Evolutionary conservation across 2,113 vertebrate species (phyloP).

Genomic region (Centropristis striata): DNA sequence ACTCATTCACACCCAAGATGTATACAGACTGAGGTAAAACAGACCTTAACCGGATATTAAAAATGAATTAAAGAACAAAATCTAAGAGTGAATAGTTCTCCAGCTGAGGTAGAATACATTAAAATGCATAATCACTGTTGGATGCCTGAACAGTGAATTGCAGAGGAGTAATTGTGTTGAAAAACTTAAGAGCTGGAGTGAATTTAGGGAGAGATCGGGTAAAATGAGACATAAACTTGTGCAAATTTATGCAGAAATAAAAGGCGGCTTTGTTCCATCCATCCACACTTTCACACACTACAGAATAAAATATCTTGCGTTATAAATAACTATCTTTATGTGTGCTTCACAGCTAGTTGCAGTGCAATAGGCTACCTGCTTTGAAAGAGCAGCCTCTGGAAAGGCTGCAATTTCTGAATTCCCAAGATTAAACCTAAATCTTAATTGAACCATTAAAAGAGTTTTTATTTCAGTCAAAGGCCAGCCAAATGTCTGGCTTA

Average conservation of each 20-base stretch:
- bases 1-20: neutral
- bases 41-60: no score
- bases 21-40: neutral
- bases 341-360: neutral
- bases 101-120: neutral
- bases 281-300: neutral
- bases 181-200: neutral
- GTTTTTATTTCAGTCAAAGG: constrained; percentile 27
- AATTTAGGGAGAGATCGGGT: neutral
- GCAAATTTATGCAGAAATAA: constrained; percentile 6
- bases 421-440: constrained; percentile 7
- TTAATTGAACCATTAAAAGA: constrained; percentile 19
- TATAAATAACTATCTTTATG: constrained; percentile 5
- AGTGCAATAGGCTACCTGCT: neutral
- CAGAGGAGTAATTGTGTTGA: neutral
- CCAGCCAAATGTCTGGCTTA: constrained; percentile 35
- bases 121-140: neutral
- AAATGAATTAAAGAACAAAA: neutral
- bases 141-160: neutral
- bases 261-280: neutral
- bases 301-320: neutral
- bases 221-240: neutral
- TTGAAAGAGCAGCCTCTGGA: neutral
- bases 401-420: constrained; percentile 4
- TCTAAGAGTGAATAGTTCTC: neutral